Evolutionary conservation across 1,140 invertebrate genomes (phyloP).

Genomic region (Halesus radiatus): DNA sequence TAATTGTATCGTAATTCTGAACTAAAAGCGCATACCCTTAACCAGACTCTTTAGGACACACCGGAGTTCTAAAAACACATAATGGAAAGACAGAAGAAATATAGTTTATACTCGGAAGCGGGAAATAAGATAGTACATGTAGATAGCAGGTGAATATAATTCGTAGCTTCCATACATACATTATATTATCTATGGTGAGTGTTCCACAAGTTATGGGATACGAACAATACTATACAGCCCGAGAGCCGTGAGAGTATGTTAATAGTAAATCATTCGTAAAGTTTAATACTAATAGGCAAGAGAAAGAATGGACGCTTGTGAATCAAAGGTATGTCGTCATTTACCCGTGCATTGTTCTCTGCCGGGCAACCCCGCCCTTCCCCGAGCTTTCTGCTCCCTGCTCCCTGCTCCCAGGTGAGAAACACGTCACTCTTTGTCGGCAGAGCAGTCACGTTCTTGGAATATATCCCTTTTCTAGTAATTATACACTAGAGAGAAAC

Average conservation of each 20-base stretch:
- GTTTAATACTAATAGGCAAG: background rate
- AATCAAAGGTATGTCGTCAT: constrained; percentile 28
- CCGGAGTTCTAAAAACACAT: too few species aligned
- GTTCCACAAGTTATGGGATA: background rate
- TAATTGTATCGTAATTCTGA: too few species aligned
- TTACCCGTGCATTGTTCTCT: constrained; percentile 14
- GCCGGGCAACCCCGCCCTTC: background rate
- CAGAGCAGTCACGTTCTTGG: background rate
- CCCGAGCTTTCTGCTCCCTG: background rate
- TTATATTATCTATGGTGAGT: background rate
- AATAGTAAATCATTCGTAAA: constrained; percentile 25
- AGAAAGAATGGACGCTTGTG: constrained; percentile 31
- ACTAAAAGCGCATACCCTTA: too few species aligned
- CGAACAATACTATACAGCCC: constrained; percentile 22
- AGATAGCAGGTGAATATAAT: background rate
- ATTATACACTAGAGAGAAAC: too few species aligned
- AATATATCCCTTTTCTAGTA: too few species aligned
- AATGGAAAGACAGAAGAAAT: too few species aligned
- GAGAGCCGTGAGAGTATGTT: constrained; percentile 38
- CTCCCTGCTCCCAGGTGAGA: background rate
- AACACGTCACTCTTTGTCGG: background rate
- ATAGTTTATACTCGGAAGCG: too few species aligned
- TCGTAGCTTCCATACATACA: background rate
- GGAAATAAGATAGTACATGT: background rate
- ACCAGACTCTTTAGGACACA: too few species aligned